Evolutionary conservation across 2,797 vertebrate species (phyloP), one percentile per base, ranked within the genome.

Genomic region (Saxicola maurus): DNA sequence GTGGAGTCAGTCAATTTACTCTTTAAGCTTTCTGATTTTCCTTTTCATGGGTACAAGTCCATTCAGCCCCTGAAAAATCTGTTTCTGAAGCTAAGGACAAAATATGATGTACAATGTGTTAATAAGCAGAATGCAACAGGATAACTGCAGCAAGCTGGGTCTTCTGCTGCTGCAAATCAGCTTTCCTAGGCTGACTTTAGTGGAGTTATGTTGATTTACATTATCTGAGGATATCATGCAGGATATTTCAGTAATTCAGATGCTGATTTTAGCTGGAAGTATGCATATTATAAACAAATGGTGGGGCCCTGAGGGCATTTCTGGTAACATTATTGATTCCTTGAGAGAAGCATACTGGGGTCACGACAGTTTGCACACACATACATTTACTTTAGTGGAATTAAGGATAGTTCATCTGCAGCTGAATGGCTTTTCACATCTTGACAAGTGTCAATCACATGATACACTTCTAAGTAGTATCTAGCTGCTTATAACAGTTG

Each of bases 271-370:
- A 83, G 79, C 90, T 76, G 68, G 56, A 92, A 76, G 42, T 79
- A 87, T 89, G 76, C 38, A 20, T 75, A 93, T 93, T 76, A 93
- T 68, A 91, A 93, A 87, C 89, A 91, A 42, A 92, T 81, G 55
- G 88, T 87, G 38, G 27, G 62, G 28, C 92, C 93, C 89, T 89
- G 66, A 83, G 89, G 90, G 85, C 65, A 38, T 35, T 91, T 93
- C 66, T 91, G 59, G 77, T 90, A 86, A 89, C 24, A 46, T 85
- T 90, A 88, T 69, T 76, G 69, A 68, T 75, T 89, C 60, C 71
- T 86, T 64, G 67, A 75, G 74, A 76, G 87, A 69, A 86, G 45
- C 46, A 21, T 40, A 24, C 61, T 75, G 68, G 38, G 72, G 78
- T 93, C 88, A 77, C 65, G 62, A 45, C 19, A 84, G 81, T 84